Percentiles rank a stretch among this genome's conserved stretches.
These are phyloP conservation scores for Sciurus vulgaris DNA, from an alignment of 2,797 vertebrate species.

Conservation along the genomic window DNA sequence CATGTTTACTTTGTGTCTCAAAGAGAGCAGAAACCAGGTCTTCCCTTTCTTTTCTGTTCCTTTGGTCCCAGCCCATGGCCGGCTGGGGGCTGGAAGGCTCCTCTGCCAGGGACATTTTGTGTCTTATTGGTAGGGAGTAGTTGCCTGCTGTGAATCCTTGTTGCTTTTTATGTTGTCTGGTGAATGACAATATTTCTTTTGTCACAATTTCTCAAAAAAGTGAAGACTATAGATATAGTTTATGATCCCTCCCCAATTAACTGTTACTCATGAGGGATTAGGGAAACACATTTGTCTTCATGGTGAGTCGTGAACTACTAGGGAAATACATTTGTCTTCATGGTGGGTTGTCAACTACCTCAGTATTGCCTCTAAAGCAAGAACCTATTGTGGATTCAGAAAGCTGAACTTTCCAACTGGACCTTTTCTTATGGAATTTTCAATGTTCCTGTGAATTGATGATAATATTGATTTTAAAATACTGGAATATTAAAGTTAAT, in stretches of 20 bases:
- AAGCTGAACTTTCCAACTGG: not conserved
- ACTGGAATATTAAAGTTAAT: not conserved
- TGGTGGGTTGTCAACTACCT: not conserved
- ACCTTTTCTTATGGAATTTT: not conserved
- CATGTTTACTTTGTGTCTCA: not conserved
- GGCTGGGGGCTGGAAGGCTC: not conserved
- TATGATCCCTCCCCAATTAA: not conserved
- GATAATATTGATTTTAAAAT: not conserved
- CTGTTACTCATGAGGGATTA: not conserved
- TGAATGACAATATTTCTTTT: slow-evolving; percentile 32
- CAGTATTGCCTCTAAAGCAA: too few relatives aligned
- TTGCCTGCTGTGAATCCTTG: not conserved
- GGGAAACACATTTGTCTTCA: not conserved
- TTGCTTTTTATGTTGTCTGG: not conserved
- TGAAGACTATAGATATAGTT: not conserved
- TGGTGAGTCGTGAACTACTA: not conserved
- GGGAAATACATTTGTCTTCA: not conserved
- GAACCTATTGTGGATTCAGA: not conserved
- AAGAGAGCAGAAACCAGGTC: not conserved
- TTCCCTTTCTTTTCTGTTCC: not conserved
- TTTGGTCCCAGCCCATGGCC: not conserved
- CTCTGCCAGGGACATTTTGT: fast-evolving
- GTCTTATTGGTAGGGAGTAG: not conserved
- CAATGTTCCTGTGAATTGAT: not conserved
- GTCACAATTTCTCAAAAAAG: not conserved